Evolutionary conservation across 2,888 invertebrate genomes (phyloP).

Genomic region (Troilus luridus): DNA sequence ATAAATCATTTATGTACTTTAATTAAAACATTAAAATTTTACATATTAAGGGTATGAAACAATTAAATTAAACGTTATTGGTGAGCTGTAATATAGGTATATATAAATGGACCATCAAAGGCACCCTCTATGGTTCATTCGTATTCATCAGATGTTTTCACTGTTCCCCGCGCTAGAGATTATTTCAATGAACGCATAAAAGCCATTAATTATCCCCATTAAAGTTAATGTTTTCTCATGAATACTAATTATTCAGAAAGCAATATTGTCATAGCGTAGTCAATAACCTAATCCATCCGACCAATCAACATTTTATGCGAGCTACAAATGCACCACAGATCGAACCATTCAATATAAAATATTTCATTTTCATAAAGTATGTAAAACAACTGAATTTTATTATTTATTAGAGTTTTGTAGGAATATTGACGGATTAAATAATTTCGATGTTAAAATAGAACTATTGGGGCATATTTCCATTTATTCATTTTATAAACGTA

Average conservation of each 20-base stretch:
- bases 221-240: background rate
- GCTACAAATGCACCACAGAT: background rate
- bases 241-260: slow-evolving; percentile 11
- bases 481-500: too few species aligned
- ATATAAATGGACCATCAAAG: background rate
- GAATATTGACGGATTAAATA: too few species aligned
- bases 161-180: background rate
- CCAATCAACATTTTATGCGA: background rate
- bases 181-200: slow-evolving; percentile 31
- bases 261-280: background rate
- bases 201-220: background rate
- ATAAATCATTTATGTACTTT: too few species aligned
- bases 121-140: background rate
- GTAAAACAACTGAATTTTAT: too few species aligned
- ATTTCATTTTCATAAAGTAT: too few species aligned
- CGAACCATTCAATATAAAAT: background rate
- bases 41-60: too few species aligned
- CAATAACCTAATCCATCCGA: background rate
- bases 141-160: slow-evolving; percentile 12
- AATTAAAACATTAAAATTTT: too few species aligned
- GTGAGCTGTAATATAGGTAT: background rate
- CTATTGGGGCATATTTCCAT: too few species aligned
- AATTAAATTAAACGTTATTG: background rate
- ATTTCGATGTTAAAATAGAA: too few species aligned
- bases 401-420: too few species aligned